phyloP scores from a whole-genome alignment of 2,113 vertebrate genomes.

The Sceloporus tristichus region DNA sequence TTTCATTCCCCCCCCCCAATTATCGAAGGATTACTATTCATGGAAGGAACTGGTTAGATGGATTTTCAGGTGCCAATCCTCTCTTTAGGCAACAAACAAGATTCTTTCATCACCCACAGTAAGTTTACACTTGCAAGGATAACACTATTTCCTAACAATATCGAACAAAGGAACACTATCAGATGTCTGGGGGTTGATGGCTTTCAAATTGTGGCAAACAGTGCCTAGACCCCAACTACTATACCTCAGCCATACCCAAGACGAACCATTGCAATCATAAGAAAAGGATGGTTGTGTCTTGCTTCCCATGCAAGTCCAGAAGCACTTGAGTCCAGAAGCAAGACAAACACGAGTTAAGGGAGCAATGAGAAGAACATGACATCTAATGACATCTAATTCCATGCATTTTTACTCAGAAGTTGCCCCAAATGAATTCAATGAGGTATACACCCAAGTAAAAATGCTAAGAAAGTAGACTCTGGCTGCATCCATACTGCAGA shows the following conservation, averaged over 20 bases:
- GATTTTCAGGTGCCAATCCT: conserved; percentile 14
- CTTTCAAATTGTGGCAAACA: conserved; percentile 10
- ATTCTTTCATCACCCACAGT: conserved; percentile 29
- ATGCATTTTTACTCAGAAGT: neutral
- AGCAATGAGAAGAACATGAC: accelerated
- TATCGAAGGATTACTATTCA: conserved; percentile 51
- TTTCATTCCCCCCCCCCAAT: conserved; percentile 30
- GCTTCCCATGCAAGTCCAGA: neutral
- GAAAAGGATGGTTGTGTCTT: neutral
- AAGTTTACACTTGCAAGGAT: neutral
- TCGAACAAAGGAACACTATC: neutral
- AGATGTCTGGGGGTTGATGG: neutral
- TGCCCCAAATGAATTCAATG: neutral
- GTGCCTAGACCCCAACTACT: conserved; percentile 39
- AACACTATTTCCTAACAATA: neutral
- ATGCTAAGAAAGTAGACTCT: neutral
- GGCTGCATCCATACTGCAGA: too few species aligned
- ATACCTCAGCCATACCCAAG: neutral
- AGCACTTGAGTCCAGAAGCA: neutral
- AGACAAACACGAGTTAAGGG: neutral
- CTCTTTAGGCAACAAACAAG: conserved; percentile 37
- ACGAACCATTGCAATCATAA: conserved; percentile 26
- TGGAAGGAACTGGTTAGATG: conserved; percentile 48
- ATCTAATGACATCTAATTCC: neutral
- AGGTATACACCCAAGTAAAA: neutral